Evolutionary conservation across 2,113 vertebrate genomes (phyloP), one percentile per base, ranked within the genome.

Genomic region (Carollia perspicillata): DNA sequence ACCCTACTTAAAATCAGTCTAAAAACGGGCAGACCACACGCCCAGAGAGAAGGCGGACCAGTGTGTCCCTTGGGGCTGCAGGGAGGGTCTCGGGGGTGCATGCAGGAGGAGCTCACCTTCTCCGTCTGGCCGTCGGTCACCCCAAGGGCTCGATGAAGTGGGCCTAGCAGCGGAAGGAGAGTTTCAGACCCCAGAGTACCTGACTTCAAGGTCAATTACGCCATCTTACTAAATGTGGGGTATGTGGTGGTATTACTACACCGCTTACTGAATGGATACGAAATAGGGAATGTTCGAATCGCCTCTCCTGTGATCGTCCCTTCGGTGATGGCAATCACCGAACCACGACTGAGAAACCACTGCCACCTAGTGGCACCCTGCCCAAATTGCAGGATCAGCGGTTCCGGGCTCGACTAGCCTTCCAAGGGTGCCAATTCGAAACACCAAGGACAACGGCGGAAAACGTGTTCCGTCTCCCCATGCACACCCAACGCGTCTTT

Each of bases 331-430:
- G 8, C 74, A 66, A 69, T 37, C 60, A 68, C 30, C 78, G 42
- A 66, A 37, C 69, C 2, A 14, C n/a, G 92, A 35, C 37, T 72
- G 28, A 58, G 86, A 89, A 89, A 28, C 51, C 51, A 96, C 85
- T 85, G 89, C 89, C 95, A 85, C 95, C 86, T 87, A 44, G 89
- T 94, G 92, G 81, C 7, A 5, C 0, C 6, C 51, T 47, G 47
- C 85, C 75, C 81, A 95, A 95, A 97, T 93, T 95, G 92, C 92
- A 93, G 86, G 95, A 28, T n/a, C 89, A 94, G 83, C 10, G 53
- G 26, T 40, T 80, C 1, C 0, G 12, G 44, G 23, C 6, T 0
- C 4, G n/a, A 68, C 10, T 40, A 35, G 9, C 35, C 30, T 53
- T 40, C 23, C 8, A 13, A 53, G 6, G 44, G 22, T 8, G 35